Evolutionary conservation across 2,797 vertebrate species (phyloP), one percentile per base, ranked within the genome.

Genomic region (Petrocephalus schoutedeni): DNA sequence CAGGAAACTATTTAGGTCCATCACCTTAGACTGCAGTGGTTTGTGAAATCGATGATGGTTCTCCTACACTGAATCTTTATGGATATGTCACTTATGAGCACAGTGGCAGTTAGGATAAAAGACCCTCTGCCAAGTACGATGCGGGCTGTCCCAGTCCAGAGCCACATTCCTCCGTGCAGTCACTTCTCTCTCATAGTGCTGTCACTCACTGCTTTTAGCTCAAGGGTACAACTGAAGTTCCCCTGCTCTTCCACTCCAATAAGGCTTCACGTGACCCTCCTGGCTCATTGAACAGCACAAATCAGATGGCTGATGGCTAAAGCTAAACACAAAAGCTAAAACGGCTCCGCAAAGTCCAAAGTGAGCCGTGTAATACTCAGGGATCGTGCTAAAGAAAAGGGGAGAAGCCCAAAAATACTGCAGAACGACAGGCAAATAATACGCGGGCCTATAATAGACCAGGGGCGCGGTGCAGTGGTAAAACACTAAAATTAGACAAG

Each of bases 41-140:
- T 74, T 41, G 67, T 32, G 32, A 74, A 85, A 85, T 2, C 53
- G 23, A 74, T 6, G 59, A 51, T 82, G 16, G 14, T n/a, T 82
- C 16, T 36, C 32, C 23, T 10, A 14, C 23, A 41, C 23, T 41
- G 1, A 1, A 28, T 16, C 32, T 19, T 59, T 16, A 59, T 10
- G 57, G 54, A 86, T 21, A 89, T 87, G 82, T 83, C 49, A 32
- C n/a, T 80, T 77, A 77, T 16, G 54, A 21, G 67, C 53, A 19
- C 16, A 77, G 53, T 16, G 57, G 54, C 19, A 57, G 19, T 86
- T 57, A 86, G 41, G 85, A 59, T 56, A 59, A 41, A 86, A 36
- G 14, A 41, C 32, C 85, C 85, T 41, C 56, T 23, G 80, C 21
- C 41, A 59, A 61, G 10, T 36, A 45, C 77, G 0, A 6, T 0